phyloP scores from a whole-genome alignment of 2,888 invertebrate species.

The Thymelicus lineola region DNA sequence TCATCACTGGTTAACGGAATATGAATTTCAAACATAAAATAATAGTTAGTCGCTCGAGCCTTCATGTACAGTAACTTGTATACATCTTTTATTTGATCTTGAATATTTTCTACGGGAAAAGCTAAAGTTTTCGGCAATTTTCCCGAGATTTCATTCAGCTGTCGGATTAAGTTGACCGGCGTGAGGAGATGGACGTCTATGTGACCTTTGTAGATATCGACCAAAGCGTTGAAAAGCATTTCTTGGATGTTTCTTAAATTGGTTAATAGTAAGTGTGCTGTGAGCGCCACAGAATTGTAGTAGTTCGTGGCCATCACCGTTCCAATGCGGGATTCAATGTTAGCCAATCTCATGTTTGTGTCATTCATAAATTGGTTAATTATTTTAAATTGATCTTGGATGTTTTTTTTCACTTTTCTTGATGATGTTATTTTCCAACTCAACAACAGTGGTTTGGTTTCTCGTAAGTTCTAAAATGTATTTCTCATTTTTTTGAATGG shows the following conservation, averaged over 20 bases:
- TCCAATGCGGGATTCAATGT: background rate
- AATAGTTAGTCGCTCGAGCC: background rate
- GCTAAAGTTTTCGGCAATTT: conserved; percentile 6
- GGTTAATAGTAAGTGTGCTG: conserved; percentile 4
- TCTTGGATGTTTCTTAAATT: conserved; percentile 7
- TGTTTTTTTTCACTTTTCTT: conserved; percentile 10
- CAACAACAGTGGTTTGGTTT: conserved; percentile 15
- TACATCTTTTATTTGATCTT: conserved; percentile 1
- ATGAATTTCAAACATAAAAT: background rate
- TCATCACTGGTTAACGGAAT: conserved; percentile 1
- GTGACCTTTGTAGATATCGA: conserved; percentile 3
- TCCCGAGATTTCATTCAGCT: conserved; percentile 5
- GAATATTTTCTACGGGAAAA: conserved; percentile 4
- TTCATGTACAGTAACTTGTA: background rate
- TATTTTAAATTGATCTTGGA: background rate
- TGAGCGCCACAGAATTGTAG: conserved; percentile 8
- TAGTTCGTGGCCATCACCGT: conserved; percentile 3
- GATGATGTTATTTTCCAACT: conserved; percentile 3
- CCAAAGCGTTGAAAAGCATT: conserved; percentile 5
- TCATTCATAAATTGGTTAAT: conserved; percentile 9
- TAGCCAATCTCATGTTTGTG: conserved; percentile 1
- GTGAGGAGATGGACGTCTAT: background rate
- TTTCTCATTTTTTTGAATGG: conserved; percentile 3
- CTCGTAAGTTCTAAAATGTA: background rate
- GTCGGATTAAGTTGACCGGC: conserved; percentile 2